Conservation (phyloP, 2,888 invertebrate genomes). For the Steromphala cineraria region DNA sequence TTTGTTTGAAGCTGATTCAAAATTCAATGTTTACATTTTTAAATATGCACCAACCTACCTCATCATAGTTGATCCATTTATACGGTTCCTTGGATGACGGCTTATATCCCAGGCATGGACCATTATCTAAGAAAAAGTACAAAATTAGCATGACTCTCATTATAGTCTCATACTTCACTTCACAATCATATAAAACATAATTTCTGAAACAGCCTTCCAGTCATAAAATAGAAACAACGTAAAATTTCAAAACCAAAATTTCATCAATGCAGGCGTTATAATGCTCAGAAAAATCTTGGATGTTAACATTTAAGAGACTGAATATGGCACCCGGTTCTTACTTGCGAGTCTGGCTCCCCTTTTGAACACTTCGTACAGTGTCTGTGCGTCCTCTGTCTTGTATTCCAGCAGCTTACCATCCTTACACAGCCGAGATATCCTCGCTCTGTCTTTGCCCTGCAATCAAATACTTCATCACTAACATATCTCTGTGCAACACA, state of each 20-base stretch:
- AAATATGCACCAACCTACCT: slow-evolving; percentile 79
- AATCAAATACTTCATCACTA: neutral
- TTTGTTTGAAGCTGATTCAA: too few species aligned
- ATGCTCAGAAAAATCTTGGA: too few species aligned
- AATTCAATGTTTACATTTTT: too few species aligned
- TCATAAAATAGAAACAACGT: too few species aligned
- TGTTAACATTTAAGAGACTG: neutral
- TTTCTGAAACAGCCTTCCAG: too few species aligned
- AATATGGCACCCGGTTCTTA: slow-evolving; percentile 36
- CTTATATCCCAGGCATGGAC: slow-evolving; percentile 90
- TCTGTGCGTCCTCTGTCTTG: slow-evolving; percentile 58
- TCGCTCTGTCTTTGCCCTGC: slow-evolving; percentile 41
- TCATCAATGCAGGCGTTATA: too few species aligned
- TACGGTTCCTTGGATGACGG: slow-evolving; percentile 90
- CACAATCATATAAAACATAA: too few species aligned
- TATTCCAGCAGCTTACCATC: slow-evolving; percentile 56
- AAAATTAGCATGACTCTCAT: too few species aligned
- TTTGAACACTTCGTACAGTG: slow-evolving; percentile 59
- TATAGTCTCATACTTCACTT: too few species aligned
- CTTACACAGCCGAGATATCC: slow-evolving; percentile 55
- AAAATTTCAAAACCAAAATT: too few species aligned
- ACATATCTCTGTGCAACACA: neutral
- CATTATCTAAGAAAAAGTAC: slow-evolving; percentile 64
- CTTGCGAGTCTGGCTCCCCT: slow-evolving; percentile 64
- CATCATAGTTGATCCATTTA: slow-evolving; percentile 94